phyloP scores from a whole-genome alignment of 2,888 invertebrate species.

The Nemotelus nigrinus region DNA sequence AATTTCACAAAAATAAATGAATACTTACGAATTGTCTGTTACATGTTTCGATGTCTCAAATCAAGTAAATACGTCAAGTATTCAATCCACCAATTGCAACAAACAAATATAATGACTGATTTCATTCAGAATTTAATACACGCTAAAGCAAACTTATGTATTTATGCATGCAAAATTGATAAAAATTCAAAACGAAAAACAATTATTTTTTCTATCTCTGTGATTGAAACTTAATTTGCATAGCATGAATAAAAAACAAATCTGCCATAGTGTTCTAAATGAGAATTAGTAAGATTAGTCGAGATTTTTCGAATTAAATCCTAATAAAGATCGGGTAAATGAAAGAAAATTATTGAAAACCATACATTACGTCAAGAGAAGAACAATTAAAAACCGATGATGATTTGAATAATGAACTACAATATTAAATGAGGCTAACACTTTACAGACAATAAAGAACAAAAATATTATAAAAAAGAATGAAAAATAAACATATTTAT shows the following conservation, averaged over 20 bases:
- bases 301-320: background rate
- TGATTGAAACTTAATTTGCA: slow-evolving; percentile 8
- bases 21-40: too few species aligned
- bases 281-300: background rate
- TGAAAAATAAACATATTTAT: slow-evolving; percentile 13
- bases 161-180: background rate
- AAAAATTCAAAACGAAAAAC: background rate
- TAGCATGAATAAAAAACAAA: background rate
- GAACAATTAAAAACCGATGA: slow-evolving; percentile 8
- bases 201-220: background rate
- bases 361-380: too few species aligned
- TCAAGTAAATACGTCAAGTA: too few species aligned
- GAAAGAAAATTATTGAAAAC: too few species aligned
- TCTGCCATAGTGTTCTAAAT: slow-evolving; percentile 35
- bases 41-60: too few species aligned
- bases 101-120: too few species aligned
- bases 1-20: background rate
- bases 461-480: slow-evolving; percentile 28
- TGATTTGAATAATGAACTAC: slow-evolving; percentile 21
- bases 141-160: too few species aligned
- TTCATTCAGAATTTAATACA: too few species aligned
- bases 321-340: background rate
- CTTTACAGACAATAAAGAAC: slow-evolving; percentile 43
- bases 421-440: slow-evolving; percentile 43
- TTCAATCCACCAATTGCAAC: too few species aligned